Evolutionary conservation across 2,113 vertebrate genomes (phyloP), one percentile per base, ranked within the genome.

Genomic region (Anser brachyrhynchus): DNA sequence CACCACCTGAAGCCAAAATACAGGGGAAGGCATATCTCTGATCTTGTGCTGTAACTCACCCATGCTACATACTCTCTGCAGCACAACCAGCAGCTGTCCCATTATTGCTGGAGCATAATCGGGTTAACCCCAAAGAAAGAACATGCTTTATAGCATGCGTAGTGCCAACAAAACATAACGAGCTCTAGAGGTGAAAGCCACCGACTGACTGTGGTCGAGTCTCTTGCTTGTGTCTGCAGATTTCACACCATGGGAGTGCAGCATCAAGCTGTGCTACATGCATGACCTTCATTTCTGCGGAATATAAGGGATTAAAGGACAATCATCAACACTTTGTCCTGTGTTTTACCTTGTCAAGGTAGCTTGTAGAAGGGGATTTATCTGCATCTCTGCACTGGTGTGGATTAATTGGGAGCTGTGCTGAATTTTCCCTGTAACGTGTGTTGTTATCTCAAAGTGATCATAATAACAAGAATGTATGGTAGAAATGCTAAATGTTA

Each of bases 121-220:
- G 1, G 0, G 3, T 37, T 64, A 54, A 44, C 3, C 8, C 17
- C n/a, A 19, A 14, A 17, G 44, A 21, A 46, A 52, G 13, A 76
- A 2, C 5, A 2, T 31, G 31, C 4, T 46, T 46, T n/a, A 13
- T 4, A 28, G 16, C 13, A 28, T 8, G 11, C 5, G 7, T 20
- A 18, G 23, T 5, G 13, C 21, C 31, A 35, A 26, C 3, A 26
- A 35, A 84, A 46, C 0, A 3, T 20, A 29, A 41, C 46, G n/a
- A 11, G 14, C 37, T 82, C 25, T 31, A 66, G 46, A 58, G 14
- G 11, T 39, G 29, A 44, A 64, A 87, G 22, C 19, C 31, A 31
- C 13, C 6, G 2, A 14, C 21, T n/a, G 11, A 15, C 15, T 23
- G 15, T 25, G 31, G 9, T n/a, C 26, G n/a, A 39, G 23, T 31